These are phyloP conservation scores for Ctenopoma multispine DNA, from an alignment of 2,797 vertebrate species.

Conservation along the genomic window DNA sequence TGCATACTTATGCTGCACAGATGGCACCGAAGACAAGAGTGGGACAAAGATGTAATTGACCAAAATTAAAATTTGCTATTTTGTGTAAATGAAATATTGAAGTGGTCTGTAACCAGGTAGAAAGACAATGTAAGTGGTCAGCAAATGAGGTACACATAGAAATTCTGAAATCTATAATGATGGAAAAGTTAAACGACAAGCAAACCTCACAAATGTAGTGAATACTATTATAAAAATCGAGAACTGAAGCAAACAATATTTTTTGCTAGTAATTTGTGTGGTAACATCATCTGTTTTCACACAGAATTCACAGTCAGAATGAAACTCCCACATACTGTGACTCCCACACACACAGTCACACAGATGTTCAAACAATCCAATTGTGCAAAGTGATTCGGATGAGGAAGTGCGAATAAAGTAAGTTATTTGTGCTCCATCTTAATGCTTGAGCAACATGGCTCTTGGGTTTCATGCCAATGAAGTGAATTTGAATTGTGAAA, in stretches of 20 bases:
- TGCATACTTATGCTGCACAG: slow-evolving; percentile 45
- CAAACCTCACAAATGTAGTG: neutral
- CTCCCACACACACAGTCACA: neutral
- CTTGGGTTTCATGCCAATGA: neutral
- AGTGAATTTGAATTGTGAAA: slow-evolving; percentile 41
- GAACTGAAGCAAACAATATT: neutral
- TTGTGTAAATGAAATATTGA: neutral
- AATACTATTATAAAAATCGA: neutral
- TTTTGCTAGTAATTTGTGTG: neutral
- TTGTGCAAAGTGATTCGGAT: slow-evolving; percentile 1
- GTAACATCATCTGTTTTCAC: neutral
- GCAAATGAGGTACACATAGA: neutral
- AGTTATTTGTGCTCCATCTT: slow-evolving; percentile 18
- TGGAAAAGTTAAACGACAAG: neutral
- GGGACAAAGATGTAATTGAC: neutral
- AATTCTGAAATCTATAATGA: neutral
- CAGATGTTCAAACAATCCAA: neutral
- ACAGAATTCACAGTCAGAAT: slow-evolving; percentile 15
- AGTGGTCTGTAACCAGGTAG: neutral
- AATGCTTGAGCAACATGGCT: slow-evolving; percentile 12
- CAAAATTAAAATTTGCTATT: neutral
- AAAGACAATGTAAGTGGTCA: neutral
- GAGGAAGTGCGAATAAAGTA: slow-evolving; percentile 14
- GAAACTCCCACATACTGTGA: slow-evolving; percentile 15
- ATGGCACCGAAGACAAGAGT: slow-evolving; percentile 29